Evolutionary conservation across 2,888 invertebrate species (phyloP), one percentile per base, ranked within the genome.

Genomic region (Nebria salina): DNA sequence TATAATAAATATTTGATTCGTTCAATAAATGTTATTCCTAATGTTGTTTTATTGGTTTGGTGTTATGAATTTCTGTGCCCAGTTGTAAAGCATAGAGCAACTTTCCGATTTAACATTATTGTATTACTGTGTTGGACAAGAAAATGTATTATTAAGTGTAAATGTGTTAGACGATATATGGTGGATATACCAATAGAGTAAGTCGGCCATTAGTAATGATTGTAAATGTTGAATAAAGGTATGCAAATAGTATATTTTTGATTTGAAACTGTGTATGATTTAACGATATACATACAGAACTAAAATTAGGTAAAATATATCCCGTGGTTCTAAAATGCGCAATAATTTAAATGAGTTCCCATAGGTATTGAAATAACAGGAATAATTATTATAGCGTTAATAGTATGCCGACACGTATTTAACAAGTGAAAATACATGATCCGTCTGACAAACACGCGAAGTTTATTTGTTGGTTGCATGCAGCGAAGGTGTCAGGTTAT

Each of bases 381-480:
- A 11, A 54, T 13, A 54, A 54, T 54, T 54, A 54, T 54, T 8
- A 13, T 6, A 54, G 54, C 54, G 13, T 11, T 54, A 54, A 54
- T 54, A 13, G 54, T 13, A 54, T 54, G 54, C 1, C 54, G 54
- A 54, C 54, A 54, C 54, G 54, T 54, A 54, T 54, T 54, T 54
- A 79, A 26, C 75, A 75, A 79, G 68, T 75, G 68, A 75, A 34
- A 75, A 79, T 65, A 74, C 68, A 34, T 73, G 68, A 75, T 42
- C 25, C 64, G 42, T n/a, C 77, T 6, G n/a, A 41, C 73, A 42
- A 9, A 15, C 79, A 80, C 79, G 79, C 79, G 25, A 75, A 54
- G 54, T 54, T 54, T 11, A 54, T 54, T 54, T 11, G 43, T 80
- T 80, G 79, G 43, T 80, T 80, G 79, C 79, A 80, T 75, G 79